phyloP scores from a whole-genome alignment of 2,797 vertebrate genomes.

The Chelidonichthys spinosus region DNA sequence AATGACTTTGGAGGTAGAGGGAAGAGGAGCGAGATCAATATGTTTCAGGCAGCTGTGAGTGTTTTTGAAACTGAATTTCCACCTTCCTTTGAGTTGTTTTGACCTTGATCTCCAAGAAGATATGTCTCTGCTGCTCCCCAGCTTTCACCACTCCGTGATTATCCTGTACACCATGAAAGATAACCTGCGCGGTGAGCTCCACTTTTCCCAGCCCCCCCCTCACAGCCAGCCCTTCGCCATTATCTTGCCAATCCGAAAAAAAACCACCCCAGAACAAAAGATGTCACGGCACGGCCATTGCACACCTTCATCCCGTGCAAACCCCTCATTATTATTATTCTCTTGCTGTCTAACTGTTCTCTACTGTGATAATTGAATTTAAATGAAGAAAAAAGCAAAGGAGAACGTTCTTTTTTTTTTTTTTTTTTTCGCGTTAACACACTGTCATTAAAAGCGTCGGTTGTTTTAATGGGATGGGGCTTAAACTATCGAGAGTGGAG shows the following conservation, averaged over 20 bases:
- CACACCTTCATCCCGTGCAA: slow-evolving; percentile 72
- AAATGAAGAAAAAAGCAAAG: slow-evolving; percentile 78
- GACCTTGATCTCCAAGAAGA: slow-evolving; percentile 84
- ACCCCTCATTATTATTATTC: slow-evolving; percentile 80
- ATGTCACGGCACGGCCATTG: slow-evolving; percentile 71
- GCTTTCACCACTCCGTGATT: slow-evolving; percentile 80
- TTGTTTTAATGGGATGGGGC: slow-evolving; percentile 72
- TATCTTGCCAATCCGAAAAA: slow-evolving; percentile 82
- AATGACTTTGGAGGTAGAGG: slow-evolving; percentile 77
- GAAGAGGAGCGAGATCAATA: slow-evolving; percentile 81
- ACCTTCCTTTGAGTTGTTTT: slow-evolving; percentile 84
- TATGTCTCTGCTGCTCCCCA: slow-evolving; percentile 70
- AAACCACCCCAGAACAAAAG: slow-evolving; percentile 74
- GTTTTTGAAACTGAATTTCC: slow-evolving; percentile 83
- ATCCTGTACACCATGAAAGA: slow-evolving; percentile 82
- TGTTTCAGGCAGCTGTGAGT: slow-evolving; percentile 79
- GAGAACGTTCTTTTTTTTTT: slow-evolving; percentile 54
- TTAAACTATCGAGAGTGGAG: slow-evolving; percentile 58
- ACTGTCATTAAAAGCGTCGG: slow-evolving; percentile 70
- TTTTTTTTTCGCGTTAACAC: slow-evolving; percentile 66
- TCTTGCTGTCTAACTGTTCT: slow-evolving; percentile 75
- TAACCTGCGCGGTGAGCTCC: slow-evolving; percentile 76
- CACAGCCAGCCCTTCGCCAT: slow-evolving; percentile 66
- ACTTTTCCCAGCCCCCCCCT: slow-evolving; percentile 71
- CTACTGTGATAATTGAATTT: slow-evolving; percentile 76